phyloP scores from a whole-genome alignment of 2,113 vertebrate genomes.

The Semnornis frantzii region DNA sequence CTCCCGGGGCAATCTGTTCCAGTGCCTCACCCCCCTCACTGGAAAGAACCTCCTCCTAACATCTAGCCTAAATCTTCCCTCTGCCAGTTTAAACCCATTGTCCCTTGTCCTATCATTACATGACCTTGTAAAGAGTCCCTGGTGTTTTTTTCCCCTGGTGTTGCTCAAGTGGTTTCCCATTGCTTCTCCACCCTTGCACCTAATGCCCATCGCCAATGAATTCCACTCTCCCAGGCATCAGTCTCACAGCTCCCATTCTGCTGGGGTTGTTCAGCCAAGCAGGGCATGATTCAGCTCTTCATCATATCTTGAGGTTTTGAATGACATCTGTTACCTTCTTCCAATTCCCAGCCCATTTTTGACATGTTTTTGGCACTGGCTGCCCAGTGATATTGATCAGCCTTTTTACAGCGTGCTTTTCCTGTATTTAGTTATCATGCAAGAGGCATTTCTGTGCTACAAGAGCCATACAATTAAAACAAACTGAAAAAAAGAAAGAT shows the following conservation, averaged over 20 bases:
- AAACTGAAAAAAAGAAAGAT: not conserved
- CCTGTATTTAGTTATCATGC: not conserved
- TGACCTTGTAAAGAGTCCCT: too few species aligned
- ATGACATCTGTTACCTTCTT: not conserved
- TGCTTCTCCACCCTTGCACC: not conserved
- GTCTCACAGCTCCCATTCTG: not conserved
- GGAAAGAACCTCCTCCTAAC: too few species aligned
- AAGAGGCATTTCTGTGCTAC: not conserved
- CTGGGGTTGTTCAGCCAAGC: not conserved
- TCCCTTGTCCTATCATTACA: too few species aligned
- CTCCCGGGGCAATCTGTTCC: too few species aligned
- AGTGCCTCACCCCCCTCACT: too few species aligned
- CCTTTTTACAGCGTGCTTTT: not conserved
- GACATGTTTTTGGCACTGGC: not conserved
- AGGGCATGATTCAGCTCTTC: not conserved
- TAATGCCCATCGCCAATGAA: too few species aligned
- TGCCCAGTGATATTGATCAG: slow-evolving; percentile 23
- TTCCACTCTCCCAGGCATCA: not conserved
- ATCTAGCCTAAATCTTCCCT: too few species aligned
- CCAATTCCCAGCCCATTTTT: not conserved
- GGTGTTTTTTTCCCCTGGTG: too few species aligned
- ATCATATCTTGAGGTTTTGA: not conserved
- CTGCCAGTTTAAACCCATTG: too few species aligned
- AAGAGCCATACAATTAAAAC: not conserved
- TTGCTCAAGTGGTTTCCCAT: not conserved